Percentiles rank a stretch among this genome's conserved stretches.
These are phyloP conservation scores for Trichosurus vulpecula DNA, from an alignment of 2,797 vertebrate species.

Conservation along the genomic window DNA sequence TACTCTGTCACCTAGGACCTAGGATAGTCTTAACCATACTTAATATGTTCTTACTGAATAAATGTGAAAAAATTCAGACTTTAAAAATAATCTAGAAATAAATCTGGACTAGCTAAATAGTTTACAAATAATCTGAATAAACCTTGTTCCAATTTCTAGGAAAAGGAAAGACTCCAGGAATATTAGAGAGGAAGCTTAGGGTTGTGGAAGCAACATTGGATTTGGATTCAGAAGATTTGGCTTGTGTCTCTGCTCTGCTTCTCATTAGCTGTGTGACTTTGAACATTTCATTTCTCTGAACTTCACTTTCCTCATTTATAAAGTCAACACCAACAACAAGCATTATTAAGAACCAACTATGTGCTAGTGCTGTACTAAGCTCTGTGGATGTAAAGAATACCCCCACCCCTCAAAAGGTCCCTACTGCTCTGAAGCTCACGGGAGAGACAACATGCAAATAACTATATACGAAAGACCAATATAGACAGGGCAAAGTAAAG, in stretches of 20 bases:
- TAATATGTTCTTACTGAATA: neutral
- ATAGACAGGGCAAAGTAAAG: neutral
- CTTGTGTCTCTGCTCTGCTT: neutral
- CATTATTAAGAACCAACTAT: neutral
- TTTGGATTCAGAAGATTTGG: neutral
- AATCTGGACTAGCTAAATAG: constrained; percentile 59
- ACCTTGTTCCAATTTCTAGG: constrained; percentile 41
- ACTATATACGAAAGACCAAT: neutral
- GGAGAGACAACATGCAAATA: neutral
- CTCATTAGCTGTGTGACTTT: neutral
- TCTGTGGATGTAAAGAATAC: neutral
- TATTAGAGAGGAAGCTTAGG: neutral
- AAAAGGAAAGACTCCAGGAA: constrained; percentile 45
- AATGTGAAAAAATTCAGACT: neutral
- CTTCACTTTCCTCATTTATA: neutral
- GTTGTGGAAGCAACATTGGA: neutral
- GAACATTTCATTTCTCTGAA: neutral
- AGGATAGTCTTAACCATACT: neutral
- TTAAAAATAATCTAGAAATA: constrained; percentile 76
- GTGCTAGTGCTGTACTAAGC: neutral
- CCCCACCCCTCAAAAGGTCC: neutral
- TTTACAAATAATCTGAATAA: constrained; percentile 66
- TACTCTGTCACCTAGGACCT: neutral
- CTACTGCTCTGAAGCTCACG: neutral
- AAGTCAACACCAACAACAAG: neutral